Evolutionary conservation across 2,888 invertebrate species (phyloP).

Genomic region (Athrips mouffetella): DNA sequence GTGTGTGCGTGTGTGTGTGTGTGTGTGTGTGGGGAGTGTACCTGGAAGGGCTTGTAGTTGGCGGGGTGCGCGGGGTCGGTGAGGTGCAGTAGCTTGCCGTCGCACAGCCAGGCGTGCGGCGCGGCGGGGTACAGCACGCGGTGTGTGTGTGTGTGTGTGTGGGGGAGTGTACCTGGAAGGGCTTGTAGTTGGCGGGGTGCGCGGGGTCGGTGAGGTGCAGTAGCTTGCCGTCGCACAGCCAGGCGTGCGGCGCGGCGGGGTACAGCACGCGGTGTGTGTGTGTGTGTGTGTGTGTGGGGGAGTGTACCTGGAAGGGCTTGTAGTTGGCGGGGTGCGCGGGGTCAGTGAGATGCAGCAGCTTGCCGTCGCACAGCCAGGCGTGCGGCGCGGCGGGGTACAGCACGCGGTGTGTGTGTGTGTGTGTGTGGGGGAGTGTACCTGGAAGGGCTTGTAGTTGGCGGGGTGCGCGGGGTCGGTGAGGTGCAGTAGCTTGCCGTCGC

Average conservation of each 20-base stretch:
- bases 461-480: slow-evolving; percentile 87
- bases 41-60: too few species aligned
- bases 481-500: slow-evolving; percentile 92
- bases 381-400: too few species aligned
- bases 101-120: slow-evolving; percentile 96
- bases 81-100: slow-evolving; percentile 91
- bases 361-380: slow-evolving; percentile 96
- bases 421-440: too few species aligned
- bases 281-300: too few species aligned
- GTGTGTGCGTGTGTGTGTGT: too few species aligned
- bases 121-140: too few species aligned
- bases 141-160: too few species aligned
- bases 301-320: slow-evolving; percentile 89
- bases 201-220: slow-evolving; percentile 89
- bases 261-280: slow-evolving; percentile 86
- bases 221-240: slow-evolving; percentile 95
- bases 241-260: slow-evolving; percentile 93
- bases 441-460: too few species aligned
- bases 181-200: slow-evolving; percentile 86
- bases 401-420: too few species aligned
- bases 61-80: slow-evolving; percentile 86
- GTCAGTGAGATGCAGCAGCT: slow-evolving; percentile 90
- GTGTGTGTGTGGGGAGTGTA: too few species aligned
- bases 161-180: slow-evolving; percentile 91
- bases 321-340: slow-evolving; percentile 87